Conservation (phyloP, 2,888 invertebrate genomes). For the Camponotus fellah region DNA sequence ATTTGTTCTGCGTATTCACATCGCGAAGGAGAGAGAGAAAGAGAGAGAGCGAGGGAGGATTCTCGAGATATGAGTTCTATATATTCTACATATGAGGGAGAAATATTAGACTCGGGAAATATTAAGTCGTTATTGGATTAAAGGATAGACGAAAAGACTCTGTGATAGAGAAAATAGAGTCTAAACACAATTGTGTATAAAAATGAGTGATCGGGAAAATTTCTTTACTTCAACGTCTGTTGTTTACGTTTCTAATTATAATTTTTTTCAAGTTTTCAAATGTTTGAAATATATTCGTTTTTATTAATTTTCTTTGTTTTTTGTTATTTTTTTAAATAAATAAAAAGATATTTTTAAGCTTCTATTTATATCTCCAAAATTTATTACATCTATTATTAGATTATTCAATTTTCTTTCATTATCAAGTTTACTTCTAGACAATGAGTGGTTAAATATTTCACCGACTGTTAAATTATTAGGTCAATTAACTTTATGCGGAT, state of each 20-base stretch:
- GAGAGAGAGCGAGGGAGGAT: neutral
- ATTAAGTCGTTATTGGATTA: constrained; percentile 38
- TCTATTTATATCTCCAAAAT: neutral
- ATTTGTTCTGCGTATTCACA: constrained; percentile 59
- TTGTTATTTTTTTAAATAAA: neutral
- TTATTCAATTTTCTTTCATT: constrained; percentile 1
- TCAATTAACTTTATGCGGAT: neutral
- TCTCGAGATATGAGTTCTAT: neutral
- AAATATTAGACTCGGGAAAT: neutral
- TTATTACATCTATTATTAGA: neutral
- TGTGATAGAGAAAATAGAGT: neutral
- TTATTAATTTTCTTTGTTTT: neutral
- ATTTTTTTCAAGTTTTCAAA: neutral
- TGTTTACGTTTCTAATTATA: neutral
- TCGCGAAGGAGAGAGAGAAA: neutral
- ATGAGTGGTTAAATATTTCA: neutral
- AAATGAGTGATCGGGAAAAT: neutral
- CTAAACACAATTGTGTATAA: neutral
- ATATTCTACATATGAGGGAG: neutral
- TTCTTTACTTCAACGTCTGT: neutral
- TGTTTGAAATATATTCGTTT: neutral
- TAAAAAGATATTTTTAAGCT: neutral
- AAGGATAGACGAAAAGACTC: neutral
- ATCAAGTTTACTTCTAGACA: neutral
- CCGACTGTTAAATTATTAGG: neutral